Conservation (phyloP, 2,113 vertebrate species). For the Boulengerochromis microlepis region DNA sequence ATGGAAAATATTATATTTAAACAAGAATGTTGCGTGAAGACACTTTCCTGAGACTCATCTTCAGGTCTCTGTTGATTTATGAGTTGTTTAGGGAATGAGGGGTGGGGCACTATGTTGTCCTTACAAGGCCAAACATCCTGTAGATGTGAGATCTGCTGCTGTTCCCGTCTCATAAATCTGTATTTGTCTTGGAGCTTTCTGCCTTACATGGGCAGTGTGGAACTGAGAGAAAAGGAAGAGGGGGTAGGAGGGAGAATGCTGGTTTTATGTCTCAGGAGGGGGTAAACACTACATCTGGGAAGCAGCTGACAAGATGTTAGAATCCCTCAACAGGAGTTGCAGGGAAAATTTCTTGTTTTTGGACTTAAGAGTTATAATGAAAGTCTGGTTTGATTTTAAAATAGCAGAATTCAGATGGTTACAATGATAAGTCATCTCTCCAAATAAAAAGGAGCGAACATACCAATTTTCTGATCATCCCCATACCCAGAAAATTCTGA, state of each 20-base stretch:
- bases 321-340: neutral
- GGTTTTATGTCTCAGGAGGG: neutral
- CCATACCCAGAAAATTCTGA: neutral
- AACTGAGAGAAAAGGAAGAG: neutral
- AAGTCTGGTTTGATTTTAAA: neutral
- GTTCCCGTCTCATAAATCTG: neutral
- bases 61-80: neutral
- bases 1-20: neutral
- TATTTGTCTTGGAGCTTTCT: neutral
- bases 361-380: rapidly evolving
- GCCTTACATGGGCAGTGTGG: conserved; percentile 61
- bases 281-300: conserved; percentile 9
- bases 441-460: neutral
- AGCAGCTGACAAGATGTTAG: neutral
- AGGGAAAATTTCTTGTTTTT: neutral
- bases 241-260: neutral
- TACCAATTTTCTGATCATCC: neutral
- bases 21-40: neutral
- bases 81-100: neutral
- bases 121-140: conserved; percentile 51
- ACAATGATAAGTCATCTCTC: neutral
- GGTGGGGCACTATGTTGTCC: conserved; percentile 28
- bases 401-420: neutral
- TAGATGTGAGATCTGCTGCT: neutral
- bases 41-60: neutral